Evolutionary conservation across 1,140 invertebrate genomes (phyloP).

Genomic region (Chironomus striatipennis): DNA sequence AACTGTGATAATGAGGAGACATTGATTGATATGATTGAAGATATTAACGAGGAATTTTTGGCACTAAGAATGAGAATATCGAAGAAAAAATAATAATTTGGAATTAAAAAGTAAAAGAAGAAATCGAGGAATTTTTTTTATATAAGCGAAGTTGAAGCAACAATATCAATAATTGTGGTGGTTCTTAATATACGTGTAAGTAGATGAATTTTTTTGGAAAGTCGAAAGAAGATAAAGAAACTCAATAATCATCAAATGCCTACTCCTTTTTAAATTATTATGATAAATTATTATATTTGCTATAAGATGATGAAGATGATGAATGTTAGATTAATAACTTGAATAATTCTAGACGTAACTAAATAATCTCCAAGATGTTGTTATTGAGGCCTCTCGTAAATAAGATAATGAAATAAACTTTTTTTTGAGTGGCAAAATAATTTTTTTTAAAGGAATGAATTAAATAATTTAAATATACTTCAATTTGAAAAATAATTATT

Average conservation of each 20-base stretch:
- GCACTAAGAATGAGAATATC: background rate
- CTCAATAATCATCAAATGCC: slow-evolving; percentile 8
- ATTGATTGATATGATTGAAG: too few relatives aligned
- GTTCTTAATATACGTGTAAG: slow-evolving; percentile 7
- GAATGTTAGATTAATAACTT: background rate
- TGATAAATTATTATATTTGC: background rate
- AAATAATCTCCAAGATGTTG: slow-evolving; percentile 14
- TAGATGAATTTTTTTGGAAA: background rate
- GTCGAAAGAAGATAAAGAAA: background rate
- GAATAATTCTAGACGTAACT: background rate
- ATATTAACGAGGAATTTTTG: too few relatives aligned
- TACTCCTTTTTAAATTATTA: background rate
- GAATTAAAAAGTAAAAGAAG: background rate
- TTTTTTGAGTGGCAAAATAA: too few relatives aligned
- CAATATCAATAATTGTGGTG: background rate
- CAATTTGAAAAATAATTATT: too few relatives aligned
- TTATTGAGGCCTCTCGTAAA: background rate
- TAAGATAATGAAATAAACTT: background rate
- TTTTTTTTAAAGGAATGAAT: too few relatives aligned
- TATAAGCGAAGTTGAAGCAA: background rate
- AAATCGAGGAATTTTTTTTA: background rate
- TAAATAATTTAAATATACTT: too few relatives aligned
- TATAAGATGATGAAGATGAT: background rate
- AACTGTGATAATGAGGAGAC: too few relatives aligned
- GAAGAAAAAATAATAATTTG: background rate